Evolutionary conservation across 2,888 invertebrate genomes (phyloP), one percentile per base, ranked within the genome.

Genomic region (Polia nebulosa): DNA sequence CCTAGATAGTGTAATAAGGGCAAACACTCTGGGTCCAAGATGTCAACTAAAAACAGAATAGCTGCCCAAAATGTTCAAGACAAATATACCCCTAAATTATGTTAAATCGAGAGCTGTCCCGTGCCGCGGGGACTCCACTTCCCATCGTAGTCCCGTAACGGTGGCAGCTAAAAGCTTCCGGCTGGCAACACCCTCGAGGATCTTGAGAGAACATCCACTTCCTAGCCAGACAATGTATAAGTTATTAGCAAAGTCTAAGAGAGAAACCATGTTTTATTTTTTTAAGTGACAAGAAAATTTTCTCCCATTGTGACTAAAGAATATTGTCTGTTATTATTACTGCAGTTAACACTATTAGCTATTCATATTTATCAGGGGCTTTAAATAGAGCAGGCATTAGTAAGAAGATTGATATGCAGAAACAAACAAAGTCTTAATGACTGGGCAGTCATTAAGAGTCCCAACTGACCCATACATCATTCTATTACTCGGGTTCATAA

Each of bases 121-220:
- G 56, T 47, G 27, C 52, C 79, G n/a, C 3, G 27, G 68, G 66
- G 58, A 57, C 22, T 20, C 34, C 27, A 20, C 27, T 29, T 36
- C 59, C 39, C 57, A 57, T 34, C 11, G 34, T n/a, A 41, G 52
- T n/a, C 36, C 66, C 49, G 17, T 22, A 4, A 52, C 51, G 59
- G 13, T 57, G 56, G 47, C n/a, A 53, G 32, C 22, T 81, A 69
- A 78, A 72, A 78, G 78, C 73, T 78, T 78, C 78, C 78, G 81
- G 60, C 55, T 51, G 63, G 45, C 58, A 57, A 32, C 53, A 52
- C 65, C 53, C 68, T 47, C n/a, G 68, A 41, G 57, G 51, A 15
- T 53, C 39, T 22, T 15, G 20, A 56, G 60, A 62, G 34, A 39
- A 39, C 62, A 64, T 63, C 52, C 60, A 56, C 59, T 60, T 65